These are phyloP conservation scores for Ophion ventricosus DNA, from an alignment of 2,888 invertebrate species.

Conservation along the genomic window DNA sequence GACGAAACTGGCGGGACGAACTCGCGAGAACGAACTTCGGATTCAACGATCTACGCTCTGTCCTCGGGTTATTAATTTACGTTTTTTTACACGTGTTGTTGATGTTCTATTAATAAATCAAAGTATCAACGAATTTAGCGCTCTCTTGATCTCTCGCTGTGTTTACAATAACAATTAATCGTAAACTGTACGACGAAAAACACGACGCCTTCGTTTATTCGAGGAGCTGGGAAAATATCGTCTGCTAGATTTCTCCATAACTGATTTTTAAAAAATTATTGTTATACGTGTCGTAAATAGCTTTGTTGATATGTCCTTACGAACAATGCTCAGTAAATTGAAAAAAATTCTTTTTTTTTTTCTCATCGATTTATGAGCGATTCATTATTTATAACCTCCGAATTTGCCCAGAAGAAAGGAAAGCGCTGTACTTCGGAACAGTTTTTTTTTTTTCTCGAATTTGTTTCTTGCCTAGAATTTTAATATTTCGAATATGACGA, in stretches of 20 bases:
- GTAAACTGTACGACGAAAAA: background rate
- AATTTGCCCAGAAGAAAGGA: background rate
- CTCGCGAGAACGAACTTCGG: slow-evolving; percentile 53
- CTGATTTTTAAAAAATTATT: background rate
- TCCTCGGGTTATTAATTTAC: slow-evolving; percentile 77
- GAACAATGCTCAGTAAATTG: background rate
- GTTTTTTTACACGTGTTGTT: background rate
- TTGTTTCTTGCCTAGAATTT: background rate
- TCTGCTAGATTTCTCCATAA: slow-evolving; percentile 4
- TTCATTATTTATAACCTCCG: background rate
- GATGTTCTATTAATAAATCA: background rate
- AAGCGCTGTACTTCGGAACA: background rate
- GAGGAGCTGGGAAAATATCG: background rate
- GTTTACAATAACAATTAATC: background rate
- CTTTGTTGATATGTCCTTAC: background rate
- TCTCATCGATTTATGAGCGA: background rate
- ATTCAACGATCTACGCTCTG: slow-evolving; percentile 79
- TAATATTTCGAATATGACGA: too few relatives aligned
- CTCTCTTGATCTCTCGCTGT: background rate
- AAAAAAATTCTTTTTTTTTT: background rate
- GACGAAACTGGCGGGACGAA: slow-evolving; percentile 68
- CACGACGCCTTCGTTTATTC: background rate
- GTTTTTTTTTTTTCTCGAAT: background rate
- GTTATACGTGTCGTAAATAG: background rate
- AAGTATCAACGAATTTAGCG: background rate